Conservation (phyloP, 2,797 vertebrate genomes). For the Rhinichthys osculus region DNA sequence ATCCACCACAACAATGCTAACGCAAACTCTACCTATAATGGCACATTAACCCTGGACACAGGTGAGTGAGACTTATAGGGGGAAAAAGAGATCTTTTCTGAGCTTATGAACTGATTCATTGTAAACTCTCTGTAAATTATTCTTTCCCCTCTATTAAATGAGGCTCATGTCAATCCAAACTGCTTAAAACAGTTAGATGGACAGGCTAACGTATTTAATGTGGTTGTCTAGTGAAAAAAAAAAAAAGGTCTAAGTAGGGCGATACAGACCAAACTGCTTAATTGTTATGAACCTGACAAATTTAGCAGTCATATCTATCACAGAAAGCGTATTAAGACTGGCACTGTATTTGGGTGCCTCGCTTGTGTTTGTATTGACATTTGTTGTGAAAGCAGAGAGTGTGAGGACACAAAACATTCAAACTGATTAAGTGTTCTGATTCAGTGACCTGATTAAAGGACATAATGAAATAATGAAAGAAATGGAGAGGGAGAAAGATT, state of each 20-base stretch:
- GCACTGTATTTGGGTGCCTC: not conserved
- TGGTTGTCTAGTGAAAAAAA: not conserved
- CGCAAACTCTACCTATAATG: constrained; percentile 65
- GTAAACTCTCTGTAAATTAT: not conserved
- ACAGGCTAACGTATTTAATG: not conserved
- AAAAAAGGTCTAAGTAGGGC: not conserved
- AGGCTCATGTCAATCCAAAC: not conserved
- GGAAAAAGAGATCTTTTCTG: not conserved
- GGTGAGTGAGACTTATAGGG: constrained; percentile 76
- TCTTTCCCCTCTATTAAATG: not conserved
- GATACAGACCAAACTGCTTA: not conserved
- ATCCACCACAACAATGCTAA: constrained; percentile 70
- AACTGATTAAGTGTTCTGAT: not conserved
- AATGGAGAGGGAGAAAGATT: not conserved
- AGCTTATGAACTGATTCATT: not conserved
- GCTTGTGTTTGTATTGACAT: constrained; percentile 25
- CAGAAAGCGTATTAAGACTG: not conserved
- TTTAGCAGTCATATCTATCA: not conserved
- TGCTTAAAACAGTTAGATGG: not conserved
- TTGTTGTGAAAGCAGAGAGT: constrained; percentile 34
- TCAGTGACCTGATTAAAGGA: constrained; percentile 22
- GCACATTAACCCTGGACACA: constrained; percentile 72
- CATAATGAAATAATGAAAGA: not conserved
- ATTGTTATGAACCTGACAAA: not conserved
- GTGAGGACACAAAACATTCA: constrained; percentile 10